Percentiles rank a stretch among this genome's conserved stretches.
These are phyloP conservation scores for Steatocranus sp. DNA, from an alignment of 2,797 vertebrate species.

Conservation along the genomic window DNA sequence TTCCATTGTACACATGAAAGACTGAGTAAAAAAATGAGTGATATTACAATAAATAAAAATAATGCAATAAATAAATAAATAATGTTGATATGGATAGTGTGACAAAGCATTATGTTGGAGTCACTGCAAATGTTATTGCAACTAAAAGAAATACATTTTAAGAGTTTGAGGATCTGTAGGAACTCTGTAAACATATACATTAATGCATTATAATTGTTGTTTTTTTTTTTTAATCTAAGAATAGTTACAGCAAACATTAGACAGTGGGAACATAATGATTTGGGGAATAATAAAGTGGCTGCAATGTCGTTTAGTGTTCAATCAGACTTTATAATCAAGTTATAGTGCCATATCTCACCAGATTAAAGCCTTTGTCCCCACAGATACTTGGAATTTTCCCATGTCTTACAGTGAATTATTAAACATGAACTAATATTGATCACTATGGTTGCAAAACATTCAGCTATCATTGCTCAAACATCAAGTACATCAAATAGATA, in stretches of 20 bases:
- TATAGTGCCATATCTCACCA: not conserved
- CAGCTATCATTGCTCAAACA: not conserved
- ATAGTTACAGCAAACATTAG: not conserved
- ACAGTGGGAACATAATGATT: not conserved
- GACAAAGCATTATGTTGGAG: not conserved
- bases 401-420: not conserved
- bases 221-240: not conserved
- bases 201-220: not conserved
- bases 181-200: not conserved
- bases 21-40: not conserved
- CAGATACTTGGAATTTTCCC: not conserved
- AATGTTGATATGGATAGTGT: not conserved
- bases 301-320: not conserved
- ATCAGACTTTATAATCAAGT: not conserved
- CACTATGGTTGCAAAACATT: not conserved
- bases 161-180: accelerated
- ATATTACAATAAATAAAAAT: not conserved
- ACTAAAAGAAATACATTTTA: not conserved
- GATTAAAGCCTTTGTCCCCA: not conserved
- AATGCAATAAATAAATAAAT: not conserved
- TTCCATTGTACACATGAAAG: not conserved
- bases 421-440: not conserved
- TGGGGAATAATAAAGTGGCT: not conserved
- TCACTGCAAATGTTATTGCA: not conserved
- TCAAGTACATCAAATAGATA: not conserved